Percentiles rank a stretch among this genome's conserved stretches.
Evolutionary conservation across 37 sponge, comb jelly and placozoan genomes (phyloP).

Genomic region (Petrosia ficiformis): DNA sequence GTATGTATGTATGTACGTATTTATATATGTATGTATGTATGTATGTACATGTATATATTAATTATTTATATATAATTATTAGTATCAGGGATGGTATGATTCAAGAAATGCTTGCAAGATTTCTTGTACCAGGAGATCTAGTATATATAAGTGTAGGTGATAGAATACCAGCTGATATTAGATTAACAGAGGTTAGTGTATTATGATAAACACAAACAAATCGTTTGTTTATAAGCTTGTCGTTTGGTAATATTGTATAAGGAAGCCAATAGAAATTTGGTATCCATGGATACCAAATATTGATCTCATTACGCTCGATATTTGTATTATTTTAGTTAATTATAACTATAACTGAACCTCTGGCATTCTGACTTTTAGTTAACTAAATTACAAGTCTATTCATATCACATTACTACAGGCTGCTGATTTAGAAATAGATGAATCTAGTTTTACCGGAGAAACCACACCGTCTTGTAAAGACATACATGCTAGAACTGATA

Average conservation of each 20-base stretch:
- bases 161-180: slow-evolving; percentile 94
- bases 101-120: slow-evolving; percentile 78
- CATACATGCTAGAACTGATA: slow-evolving; percentile 16
- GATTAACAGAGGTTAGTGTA: slow-evolving; percentile 87
- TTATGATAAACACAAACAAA: not conserved
- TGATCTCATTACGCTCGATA: not conserved
- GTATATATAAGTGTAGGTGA: slow-evolving; percentile 88
- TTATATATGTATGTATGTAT: too few relatives aligned
- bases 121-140: slow-evolving; percentile 94
- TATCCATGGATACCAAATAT: not conserved
- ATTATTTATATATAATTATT: not conserved
- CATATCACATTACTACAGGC: slow-evolving; percentile 30
- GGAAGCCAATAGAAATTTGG: not conserved
- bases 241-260: too few relatives aligned
- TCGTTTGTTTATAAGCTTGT: not conserved
- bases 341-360: too few relatives aligned
- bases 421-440: slow-evolving; percentile 89
- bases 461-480: slow-evolving; percentile 72
- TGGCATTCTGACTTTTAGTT: too few relatives aligned
- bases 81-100: slow-evolving; percentile 84
- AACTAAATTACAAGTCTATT: too few relatives aligned
- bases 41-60: not conserved
- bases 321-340: not conserved
- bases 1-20: too few relatives aligned
- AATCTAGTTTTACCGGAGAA: slow-evolving; percentile 99